phyloP scores from a whole-genome alignment of 1,140 invertebrate genomes.

The Teleopsis dalmanni region DNA sequence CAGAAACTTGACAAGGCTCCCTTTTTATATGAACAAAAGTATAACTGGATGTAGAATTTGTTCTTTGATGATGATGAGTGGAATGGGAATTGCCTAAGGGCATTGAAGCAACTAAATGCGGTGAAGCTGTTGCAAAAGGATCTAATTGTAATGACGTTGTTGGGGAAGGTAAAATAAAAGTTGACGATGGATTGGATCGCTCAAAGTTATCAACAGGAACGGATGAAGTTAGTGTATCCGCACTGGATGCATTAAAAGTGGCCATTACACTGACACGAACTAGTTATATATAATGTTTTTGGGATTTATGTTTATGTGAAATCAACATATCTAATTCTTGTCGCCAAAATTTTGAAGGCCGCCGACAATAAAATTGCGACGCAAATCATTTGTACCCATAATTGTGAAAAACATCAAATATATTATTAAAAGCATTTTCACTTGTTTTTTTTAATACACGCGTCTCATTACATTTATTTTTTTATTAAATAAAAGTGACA shows the following conservation, averaged over 20 bases:
- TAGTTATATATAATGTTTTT: background rate
- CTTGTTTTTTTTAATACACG: background rate
- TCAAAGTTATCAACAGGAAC: constrained; percentile 17
- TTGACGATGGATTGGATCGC: constrained; percentile 14
- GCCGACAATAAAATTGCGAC: constrained; percentile 14
- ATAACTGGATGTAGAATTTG: constrained; percentile 31
- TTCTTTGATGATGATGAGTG: constrained; percentile 19
- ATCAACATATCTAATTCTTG: too few species aligned
- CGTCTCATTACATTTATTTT: background rate
- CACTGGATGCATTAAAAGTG: constrained; percentile 17
- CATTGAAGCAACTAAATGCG: constrained; percentile 6
- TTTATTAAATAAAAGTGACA: constrained; percentile 1
- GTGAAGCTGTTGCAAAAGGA: constrained; percentile 16
- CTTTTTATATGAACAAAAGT: constrained; percentile 51
- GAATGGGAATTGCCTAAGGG: background rate
- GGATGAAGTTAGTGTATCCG: constrained; percentile 32
- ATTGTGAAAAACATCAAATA: too few species aligned
- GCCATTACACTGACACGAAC: constrained; percentile 3
- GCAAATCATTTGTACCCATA: constrained; percentile 21
- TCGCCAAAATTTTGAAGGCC: too few species aligned
- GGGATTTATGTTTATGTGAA: too few species aligned
- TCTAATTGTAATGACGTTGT: constrained; percentile 22
- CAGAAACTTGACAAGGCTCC: constrained; percentile 58
- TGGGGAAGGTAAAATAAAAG: constrained; percentile 32
- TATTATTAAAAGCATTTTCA: background rate